Base-by-base conservation (phyloP, 2,888 invertebrate genomes). In the Acanthopleura granulata region DNA sequence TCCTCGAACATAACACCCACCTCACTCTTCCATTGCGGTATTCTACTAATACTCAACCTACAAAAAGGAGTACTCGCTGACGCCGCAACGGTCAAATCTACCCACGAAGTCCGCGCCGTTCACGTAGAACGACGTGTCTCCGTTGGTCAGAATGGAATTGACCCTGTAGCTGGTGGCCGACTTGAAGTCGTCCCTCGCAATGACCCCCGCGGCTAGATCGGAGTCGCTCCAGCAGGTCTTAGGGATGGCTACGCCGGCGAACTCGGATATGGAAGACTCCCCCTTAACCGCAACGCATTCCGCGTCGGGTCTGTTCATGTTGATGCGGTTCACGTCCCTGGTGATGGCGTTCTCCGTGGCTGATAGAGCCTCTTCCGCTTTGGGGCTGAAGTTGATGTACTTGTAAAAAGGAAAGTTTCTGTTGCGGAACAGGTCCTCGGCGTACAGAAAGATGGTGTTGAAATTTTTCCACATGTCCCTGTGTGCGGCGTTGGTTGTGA, bases 161-260 rank as follows among this genome's bases (percentile, higher is more conserved):
- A 51, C 51, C 51, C 51, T 14, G 51, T 51, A 51, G 51, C 51
- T 51, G 51, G 51, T 51, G 14, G 51, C 51, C 51, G 51, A 51
- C 51, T 51, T 51, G 51, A 51, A 51, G 51, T 51, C 51, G 51
- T 51, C 51, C 51, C 51, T 51, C 14, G 18, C 51, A 18, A 51
- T 18, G 51, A 51, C 51, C 51, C 51, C 51, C 14, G 51, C 14
- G 51, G 14, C 51, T 14, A 51, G 51, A 18, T 51, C 51, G 51
- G 51, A 51, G 51, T 51, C 51, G 51, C 51, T 51, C 51, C 51
- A 51, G 51, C 51, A 51, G 51, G 51, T 51, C 51, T 51, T 51
- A 18, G 51, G 51, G 51, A 51, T 51, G 51, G 51, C 51, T 18
- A 18, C 51, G 51, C 51, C 51, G 51, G 18, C 18, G 18, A 51